Evolutionary conservation across 2,888 invertebrate genomes (phyloP), one percentile per base, ranked within the genome.

Genomic region (Meiosimyza platycephala): DNA sequence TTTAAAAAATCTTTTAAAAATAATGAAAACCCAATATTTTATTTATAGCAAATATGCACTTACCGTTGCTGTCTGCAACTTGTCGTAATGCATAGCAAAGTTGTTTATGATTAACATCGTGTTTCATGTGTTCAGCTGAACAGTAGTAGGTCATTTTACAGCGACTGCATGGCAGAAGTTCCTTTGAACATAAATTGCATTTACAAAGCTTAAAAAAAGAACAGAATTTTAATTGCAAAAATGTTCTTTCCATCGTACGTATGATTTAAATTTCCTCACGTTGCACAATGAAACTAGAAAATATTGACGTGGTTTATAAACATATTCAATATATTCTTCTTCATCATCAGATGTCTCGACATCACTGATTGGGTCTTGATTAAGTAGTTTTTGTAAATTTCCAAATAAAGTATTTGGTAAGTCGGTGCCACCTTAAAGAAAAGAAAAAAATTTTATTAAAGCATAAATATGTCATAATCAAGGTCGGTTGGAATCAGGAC

Each of bases 61-160:
- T 77, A 90, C 91, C 90, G 88, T 89, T 89, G 57, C 88, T 86
- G 78, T 89, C 88, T 55, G 89, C 89, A 64, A 92, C 88, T 55
- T 91, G 90, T 50, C 89, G 89, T 28, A 93, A 86, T 47, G 90
- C 89, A 57, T 89, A 88, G 80, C 93, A 93, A 1, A 93, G 80
- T 0, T 89, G 88, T 69, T 89, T 89, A 81, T 93, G 93, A 54
- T 87, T 77, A 85, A 88, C 89, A 79, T 92, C 91, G 52, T 90
- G 88, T 65, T 89, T 89, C 81, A 90, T 90, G 79, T 93, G 93
- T 15, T 89, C 88, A 16, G 84, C 81, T 13, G 89, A 89, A 81
- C 93, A 93, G 79, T 93, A 93, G 71, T 89, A 90, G 15, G 91
- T 85, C 86, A 93, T 88, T 73, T 89, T 89, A 77, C 93, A 93